Conservation (phyloP, 2,888 invertebrate genomes). For the Strigamia maritima region DNA sequence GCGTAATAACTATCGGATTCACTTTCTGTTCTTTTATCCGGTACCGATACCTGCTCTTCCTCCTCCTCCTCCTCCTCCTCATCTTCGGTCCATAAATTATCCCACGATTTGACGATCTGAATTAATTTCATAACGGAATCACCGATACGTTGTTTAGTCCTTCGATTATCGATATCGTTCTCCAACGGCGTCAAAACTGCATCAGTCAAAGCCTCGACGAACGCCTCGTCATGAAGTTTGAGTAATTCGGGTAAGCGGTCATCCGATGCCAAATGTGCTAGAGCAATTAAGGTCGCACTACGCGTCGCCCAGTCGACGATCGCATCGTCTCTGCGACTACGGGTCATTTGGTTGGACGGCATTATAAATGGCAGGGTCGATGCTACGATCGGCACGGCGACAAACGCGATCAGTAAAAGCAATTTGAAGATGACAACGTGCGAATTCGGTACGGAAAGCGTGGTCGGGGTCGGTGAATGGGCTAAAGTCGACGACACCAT, state of each 20-base stretch:
- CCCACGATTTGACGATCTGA: not conserved
- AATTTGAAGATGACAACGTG: conserved; percentile 30
- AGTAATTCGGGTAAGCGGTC: conserved; percentile 24
- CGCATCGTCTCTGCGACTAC: conserved; percentile 31
- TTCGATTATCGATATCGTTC: not conserved
- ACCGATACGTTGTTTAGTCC: not conserved
- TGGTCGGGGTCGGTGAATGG: not conserved
- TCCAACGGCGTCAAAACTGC: not conserved
- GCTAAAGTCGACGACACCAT: not conserved
- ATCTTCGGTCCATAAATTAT: too few relatives aligned
- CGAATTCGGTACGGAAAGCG: not conserved
- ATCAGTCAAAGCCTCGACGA: conserved; percentile 16
- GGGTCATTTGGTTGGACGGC: too few relatives aligned
- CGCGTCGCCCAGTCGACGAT: conserved; percentile 31
- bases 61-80: not conserved
- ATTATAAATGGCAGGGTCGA: not conserved
- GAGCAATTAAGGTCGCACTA: conserved; percentile 31
- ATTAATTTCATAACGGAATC: not conserved
- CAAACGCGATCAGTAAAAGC: conserved; percentile 36
- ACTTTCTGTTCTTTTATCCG: too few relatives aligned
- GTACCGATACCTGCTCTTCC: too few relatives aligned
- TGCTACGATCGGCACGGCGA: conserved; percentile 36
- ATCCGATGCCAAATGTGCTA: conserved; percentile 22
- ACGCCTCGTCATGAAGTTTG: conserved; percentile 24
- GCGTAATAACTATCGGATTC: too few relatives aligned